These are phyloP conservation scores for Drosophila melanosoma DNA, from an alignment of 2,888 invertebrate species.

Conservation along the genomic window DNA sequence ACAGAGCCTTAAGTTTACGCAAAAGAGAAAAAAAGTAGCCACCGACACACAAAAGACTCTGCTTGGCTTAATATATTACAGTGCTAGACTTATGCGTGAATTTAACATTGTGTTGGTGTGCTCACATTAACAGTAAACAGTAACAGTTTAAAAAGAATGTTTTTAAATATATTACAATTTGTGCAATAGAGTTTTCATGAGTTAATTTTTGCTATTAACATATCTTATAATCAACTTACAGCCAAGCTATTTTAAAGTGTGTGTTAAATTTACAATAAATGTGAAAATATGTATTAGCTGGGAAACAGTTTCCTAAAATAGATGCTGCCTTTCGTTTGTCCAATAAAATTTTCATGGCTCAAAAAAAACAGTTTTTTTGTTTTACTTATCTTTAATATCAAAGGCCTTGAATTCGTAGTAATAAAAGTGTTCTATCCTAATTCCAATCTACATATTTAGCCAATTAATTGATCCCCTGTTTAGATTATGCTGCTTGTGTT, in stretches of 20 bases:
- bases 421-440: not conserved
- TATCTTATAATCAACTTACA: not conserved
- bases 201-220: not conserved
- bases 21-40: not conserved
- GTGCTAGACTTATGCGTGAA: not conserved
- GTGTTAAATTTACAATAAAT: not conserved
- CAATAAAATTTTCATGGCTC: not conserved
- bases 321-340: not conserved
- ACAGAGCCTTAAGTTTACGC: not conserved
- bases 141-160: not conserved
- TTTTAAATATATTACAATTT: not conserved
- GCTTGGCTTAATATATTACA: not conserved
- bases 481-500: constrained; percentile 17
- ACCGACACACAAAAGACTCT: not conserved
- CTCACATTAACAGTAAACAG: not conserved
- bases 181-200: not conserved
- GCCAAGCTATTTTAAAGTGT: not conserved
- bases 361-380: not conserved
- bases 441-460: too few species aligned
- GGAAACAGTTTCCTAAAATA: not conserved
- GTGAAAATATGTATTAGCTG: not conserved
- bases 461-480: constrained; percentile 4
- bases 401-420: not conserved
- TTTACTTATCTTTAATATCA: not conserved
- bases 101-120: not conserved